A percentile compares a stretch with the other conserved stretches of the same genome.
These are phyloP conservation scores for Euura lappo DNA, from an alignment of 1,140 invertebrate species.

Conservation along the genomic window DNA sequence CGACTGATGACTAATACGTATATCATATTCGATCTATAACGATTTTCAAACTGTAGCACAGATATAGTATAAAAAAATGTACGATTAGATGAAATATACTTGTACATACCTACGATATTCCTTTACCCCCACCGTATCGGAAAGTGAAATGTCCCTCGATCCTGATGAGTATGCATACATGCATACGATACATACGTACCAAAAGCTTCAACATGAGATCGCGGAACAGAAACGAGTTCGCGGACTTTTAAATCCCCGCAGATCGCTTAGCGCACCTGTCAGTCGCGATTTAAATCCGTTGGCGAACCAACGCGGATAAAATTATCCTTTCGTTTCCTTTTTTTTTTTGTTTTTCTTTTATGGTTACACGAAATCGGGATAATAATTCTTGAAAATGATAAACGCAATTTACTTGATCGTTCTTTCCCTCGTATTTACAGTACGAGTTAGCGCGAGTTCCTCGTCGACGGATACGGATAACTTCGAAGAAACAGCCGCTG, in stretches of 20 bases:
- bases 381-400: background rate
- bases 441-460: background rate
- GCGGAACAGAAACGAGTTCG: background rate
- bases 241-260: conserved; percentile 16
- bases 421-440: background rate
- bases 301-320: conserved; percentile 4
- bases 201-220: background rate
- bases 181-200: background rate
- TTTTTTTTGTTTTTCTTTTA: no score
- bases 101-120: background rate
- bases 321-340: no score
- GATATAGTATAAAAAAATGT: background rate
- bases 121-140: conserved; percentile 32
- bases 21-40: background rate
- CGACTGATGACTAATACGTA: background rate
- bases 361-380: background rate
- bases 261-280: conserved; percentile 27
- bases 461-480: conserved; percentile 19
- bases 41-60: background rate
- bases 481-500: conserved; percentile 29
- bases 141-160: conserved; percentile 31
- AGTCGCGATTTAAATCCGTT: conserved; percentile 46
- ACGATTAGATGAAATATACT: background rate
- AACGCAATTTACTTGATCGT: background rate
- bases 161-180: background rate